Evolutionary conservation across 1,140 invertebrate genomes (phyloP).

Genomic region (Papilio aristodemus): DNA sequence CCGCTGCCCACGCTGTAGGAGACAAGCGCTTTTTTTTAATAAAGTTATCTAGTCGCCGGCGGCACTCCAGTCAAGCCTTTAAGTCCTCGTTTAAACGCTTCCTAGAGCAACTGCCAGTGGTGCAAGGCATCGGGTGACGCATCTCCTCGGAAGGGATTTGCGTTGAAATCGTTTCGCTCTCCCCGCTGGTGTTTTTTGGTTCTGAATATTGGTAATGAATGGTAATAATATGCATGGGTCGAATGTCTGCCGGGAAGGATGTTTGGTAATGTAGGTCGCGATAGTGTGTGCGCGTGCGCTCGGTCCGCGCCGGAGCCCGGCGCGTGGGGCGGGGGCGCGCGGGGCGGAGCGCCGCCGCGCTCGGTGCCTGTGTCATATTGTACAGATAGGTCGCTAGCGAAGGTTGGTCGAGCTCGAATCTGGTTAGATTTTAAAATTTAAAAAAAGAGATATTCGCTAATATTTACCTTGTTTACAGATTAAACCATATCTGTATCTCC

Average conservation of each 20-base stretch:
- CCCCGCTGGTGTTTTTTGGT: background rate
- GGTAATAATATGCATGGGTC: background rate
- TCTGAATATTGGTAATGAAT: background rate
- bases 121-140: constrained; percentile 53
- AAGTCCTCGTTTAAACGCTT: constrained; percentile 55
- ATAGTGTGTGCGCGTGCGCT: too few relatives aligned
- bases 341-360: constrained; percentile 30
- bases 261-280: background rate
- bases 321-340: background rate
- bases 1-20: background rate
- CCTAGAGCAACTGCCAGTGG: constrained; percentile 57
- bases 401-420: constrained; percentile 50
- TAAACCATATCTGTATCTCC: background rate
- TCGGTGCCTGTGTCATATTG: constrained; percentile 53
- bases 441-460: constrained; percentile 7
- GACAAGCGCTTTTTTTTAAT: constrained; percentile 23
- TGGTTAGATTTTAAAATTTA: constrained; percentile 40
- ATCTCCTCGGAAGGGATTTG: constrained; percentile 46
- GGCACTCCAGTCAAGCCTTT: constrained; percentile 64
- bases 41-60: constrained; percentile 70
- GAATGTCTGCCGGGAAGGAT: background rate
- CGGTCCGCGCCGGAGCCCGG: background rate
- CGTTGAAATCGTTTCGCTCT: constrained; percentile 36
- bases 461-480: constrained; percentile 6
- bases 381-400: constrained; percentile 47